A percentile compares a stretch with the other conserved stretches of the same genome.
Conservation (phyloP, 2,888 invertebrate species). For the Mongoloraphidia duomilia region DNA sequence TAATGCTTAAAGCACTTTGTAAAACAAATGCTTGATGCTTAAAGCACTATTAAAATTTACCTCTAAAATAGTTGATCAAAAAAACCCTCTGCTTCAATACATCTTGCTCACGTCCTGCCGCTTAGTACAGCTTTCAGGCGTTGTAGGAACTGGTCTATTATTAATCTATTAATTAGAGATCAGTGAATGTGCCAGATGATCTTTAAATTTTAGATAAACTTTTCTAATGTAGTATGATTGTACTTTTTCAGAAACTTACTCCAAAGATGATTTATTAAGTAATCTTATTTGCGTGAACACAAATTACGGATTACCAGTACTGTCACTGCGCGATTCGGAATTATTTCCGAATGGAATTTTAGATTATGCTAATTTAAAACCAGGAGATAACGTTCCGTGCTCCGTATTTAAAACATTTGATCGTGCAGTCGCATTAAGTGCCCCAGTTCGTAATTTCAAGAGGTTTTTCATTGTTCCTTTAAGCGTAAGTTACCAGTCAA, state of each 20-base stretch:
- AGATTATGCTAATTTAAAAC: slow-evolving; percentile 16
- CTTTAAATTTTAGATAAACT: slow-evolving; percentile 7
- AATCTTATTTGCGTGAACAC: slow-evolving; percentile 21
- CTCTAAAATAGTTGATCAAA: too few species aligned
- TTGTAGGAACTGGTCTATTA: neutral
- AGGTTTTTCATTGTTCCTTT: slow-evolving; percentile 18
- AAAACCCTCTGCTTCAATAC: too few species aligned
- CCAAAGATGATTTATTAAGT: slow-evolving; percentile 19
- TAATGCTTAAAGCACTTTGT: too few species aligned
- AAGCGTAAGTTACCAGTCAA: slow-evolving; percentile 14
- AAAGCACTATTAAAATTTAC: too few species aligned
- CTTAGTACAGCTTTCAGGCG: too few species aligned
- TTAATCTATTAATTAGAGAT: neutral
- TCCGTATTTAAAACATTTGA: slow-evolving; percentile 16
- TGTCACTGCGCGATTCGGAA: slow-evolving; percentile 22
- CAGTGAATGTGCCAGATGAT: neutral
- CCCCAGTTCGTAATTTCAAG: slow-evolving; percentile 18
- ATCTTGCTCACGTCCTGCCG: too few species aligned
- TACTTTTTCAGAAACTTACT: slow-evolving; percentile 18
- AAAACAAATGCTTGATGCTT: too few species aligned
- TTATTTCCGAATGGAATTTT: slow-evolving; percentile 14
- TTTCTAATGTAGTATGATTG: neutral
- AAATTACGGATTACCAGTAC: slow-evolving; percentile 12
- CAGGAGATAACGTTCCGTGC: slow-evolving; percentile 20
- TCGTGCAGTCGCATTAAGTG: slow-evolving; percentile 19